These are phyloP conservation scores for Acanthurus leucopareius DNA, from an alignment of 2,797 vertebrate genomes.

Conservation along the genomic window DNA sequence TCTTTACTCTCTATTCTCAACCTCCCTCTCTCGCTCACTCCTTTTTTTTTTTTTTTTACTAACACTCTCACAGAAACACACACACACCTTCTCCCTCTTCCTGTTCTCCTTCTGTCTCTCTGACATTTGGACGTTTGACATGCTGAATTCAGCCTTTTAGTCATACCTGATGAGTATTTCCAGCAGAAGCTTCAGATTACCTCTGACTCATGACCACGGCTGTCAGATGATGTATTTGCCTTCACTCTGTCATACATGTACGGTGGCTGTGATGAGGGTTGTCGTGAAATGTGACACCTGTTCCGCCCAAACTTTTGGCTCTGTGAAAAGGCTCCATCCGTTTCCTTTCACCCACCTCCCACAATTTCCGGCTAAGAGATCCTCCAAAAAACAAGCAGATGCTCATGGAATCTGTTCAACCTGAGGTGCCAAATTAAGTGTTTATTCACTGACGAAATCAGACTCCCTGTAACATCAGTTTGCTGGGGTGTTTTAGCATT, in stretches of 20 bases:
- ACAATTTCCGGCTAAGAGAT: conserved; percentile 10
- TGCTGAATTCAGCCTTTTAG: conserved; percentile 69
- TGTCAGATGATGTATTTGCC: conserved; percentile 70
- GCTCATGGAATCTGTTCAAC: conserved; percentile 50
- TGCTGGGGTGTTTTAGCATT: conserved; percentile 26
- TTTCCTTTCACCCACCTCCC: conserved; percentile 20
- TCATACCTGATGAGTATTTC: conserved; percentile 75
- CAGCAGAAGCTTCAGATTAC: conserved; percentile 64
- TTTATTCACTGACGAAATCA: conserved; percentile 10
- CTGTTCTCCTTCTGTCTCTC: conserved; percentile 49
- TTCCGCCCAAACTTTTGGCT: conserved; percentile 26
- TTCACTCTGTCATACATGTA: conserved; percentile 64
- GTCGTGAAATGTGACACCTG: conserved; percentile 47
- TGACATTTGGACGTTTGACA: conserved; percentile 77
- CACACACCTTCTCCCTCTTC: conserved; percentile 30
- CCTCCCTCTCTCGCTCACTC: conserved; percentile 7
- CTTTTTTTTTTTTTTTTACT: not conserved
- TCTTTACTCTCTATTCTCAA: conserved; percentile 33
- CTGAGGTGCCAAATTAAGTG: conserved; percentile 34
- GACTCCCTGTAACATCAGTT: not conserved
- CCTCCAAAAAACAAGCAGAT: conserved; percentile 47
- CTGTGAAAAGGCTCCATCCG: conserved; percentile 10
- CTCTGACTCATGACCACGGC: conserved; percentile 69
- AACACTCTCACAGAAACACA: conserved; percentile 3
- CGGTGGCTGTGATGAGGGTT: conserved; percentile 39